Base-by-base conservation (phyloP, 2,888 invertebrate species). In the Phaonia tiefii region DNA sequence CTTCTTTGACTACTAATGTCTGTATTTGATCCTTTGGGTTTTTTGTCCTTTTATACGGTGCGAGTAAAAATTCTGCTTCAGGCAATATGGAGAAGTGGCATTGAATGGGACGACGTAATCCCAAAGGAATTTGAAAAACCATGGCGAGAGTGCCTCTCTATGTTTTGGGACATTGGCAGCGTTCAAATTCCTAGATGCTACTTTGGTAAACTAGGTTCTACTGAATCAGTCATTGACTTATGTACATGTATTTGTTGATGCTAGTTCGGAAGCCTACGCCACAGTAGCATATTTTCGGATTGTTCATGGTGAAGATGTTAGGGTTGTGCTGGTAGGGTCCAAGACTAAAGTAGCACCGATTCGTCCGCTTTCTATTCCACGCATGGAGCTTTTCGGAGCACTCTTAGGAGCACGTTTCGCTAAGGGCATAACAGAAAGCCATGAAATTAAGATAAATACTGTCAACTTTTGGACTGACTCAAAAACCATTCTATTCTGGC, bases 11-110 rank as follows among this genome's bases (percentile, higher is more conserved):
- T n/a, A n/a, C n/a, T n/a, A n/a, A n/a, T n/a, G n/a, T n/a, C n/a
- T n/a, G n/a, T n/a, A n/a, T n/a, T n/a, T n/a, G n/a, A n/a, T n/a
- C n/a, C n/a, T 42, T 42, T n/a, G n/a, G 86, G 85, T 0, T 73
- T 86, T n/a, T 72, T 86, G 0, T 65, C 80, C 0, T 84, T 86
- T 1, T 83, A 84, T 20, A 84, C 84, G 0, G 70, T 84, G 17
- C 69, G 25, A 15, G 46, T 60, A 13, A 83, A 83, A 42, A 13
- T 80, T 20, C 31, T 83, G 26, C 10, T 79, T 5, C 83, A 80
- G 42, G 58, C 44, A 42, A 69, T 44, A 11, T 80, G 76, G 79
- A 83, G 71, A 56, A 54, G 63, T 3, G 15, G 66, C 17, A 20
- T 76, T 3, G 60, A 63, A 37, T 83, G 83, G 81, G 81, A 83